Conservation (phyloP, 2,888 invertebrate species). For the Anodontia alba region DNA sequence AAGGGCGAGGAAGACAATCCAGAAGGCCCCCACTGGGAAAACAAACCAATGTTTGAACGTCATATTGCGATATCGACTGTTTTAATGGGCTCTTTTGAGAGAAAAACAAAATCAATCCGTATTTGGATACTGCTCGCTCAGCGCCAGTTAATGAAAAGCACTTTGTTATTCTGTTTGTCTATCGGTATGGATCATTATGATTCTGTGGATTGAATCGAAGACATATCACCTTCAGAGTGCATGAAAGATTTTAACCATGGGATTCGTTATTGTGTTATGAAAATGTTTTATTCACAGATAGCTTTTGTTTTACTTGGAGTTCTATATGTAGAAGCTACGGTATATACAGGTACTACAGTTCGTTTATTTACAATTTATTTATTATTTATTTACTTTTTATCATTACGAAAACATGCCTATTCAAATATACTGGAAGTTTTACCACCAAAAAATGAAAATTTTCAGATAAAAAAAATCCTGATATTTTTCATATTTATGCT, state of each 20-base stretch:
- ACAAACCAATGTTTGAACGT: background rate
- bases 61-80: background rate
- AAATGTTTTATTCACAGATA: background rate
- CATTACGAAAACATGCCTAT: too few species aligned
- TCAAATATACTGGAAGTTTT: too few species aligned
- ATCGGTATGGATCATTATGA: background rate
- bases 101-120: background rate
- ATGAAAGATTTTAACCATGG: background rate
- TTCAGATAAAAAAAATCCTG: too few species aligned
- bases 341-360: background rate
- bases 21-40: background rate
- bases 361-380: too few species aligned
- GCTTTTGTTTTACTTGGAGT: too few species aligned
- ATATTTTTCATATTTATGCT: too few species aligned
- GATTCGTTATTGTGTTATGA: background rate
- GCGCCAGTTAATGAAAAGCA: background rate
- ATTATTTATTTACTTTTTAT: too few species aligned
- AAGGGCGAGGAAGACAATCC: background rate
- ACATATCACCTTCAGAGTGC: too few species aligned
- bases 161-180: conserved; percentile 5
- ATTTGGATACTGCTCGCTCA: background rate
- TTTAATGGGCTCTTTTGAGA: background rate
- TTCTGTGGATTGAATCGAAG: background rate
- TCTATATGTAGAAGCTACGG: background rate
- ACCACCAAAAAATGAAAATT: too few species aligned